Conservation (phyloP, 2,888 invertebrate species). For the Anoplius nigerrimus region DNA sequence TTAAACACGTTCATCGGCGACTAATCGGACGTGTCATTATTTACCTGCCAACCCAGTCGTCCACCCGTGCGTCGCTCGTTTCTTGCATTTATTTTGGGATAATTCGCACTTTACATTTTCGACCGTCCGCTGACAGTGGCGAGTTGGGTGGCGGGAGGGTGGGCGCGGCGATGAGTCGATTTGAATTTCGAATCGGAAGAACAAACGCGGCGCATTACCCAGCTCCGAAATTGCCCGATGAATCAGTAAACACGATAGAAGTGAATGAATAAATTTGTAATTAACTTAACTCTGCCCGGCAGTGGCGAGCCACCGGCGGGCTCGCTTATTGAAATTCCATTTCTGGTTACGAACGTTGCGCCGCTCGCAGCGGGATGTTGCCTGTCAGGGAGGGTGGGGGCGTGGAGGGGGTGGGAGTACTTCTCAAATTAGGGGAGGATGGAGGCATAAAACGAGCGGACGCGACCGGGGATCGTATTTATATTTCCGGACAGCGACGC, state of each 20-base stretch:
- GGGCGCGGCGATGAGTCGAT: not conserved
- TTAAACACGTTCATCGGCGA: not conserved
- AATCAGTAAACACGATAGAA: conserved; percentile 40
- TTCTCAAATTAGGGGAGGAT: no score
- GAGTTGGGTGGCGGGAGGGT: not conserved
- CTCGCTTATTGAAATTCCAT: conserved; percentile 43
- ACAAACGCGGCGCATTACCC: conserved; percentile 27
- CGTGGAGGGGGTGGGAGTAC: no score
- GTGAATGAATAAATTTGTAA: conserved; percentile 40
- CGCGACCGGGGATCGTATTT: not conserved
- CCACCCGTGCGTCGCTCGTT: no score
- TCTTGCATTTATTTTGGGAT: no score
- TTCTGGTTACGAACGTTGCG: conserved; percentile 17
- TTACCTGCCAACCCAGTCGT: no score
- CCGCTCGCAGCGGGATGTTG: no score
- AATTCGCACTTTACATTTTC: no score
- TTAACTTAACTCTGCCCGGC: conserved; percentile 32
- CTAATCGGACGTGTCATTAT: not conserved
- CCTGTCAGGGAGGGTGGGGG: no score
- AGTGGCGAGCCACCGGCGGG: conserved; percentile 8
- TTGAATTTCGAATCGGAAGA: conserved; percentile 27
- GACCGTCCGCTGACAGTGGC: no score
- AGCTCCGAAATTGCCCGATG: conserved; percentile 29
- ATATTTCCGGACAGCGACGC: not conserved
- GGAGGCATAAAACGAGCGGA: no score